These are phyloP conservation scores for Denticeps clupeoides DNA, from an alignment of 2,797 vertebrate species.

Conservation along the genomic window DNA sequence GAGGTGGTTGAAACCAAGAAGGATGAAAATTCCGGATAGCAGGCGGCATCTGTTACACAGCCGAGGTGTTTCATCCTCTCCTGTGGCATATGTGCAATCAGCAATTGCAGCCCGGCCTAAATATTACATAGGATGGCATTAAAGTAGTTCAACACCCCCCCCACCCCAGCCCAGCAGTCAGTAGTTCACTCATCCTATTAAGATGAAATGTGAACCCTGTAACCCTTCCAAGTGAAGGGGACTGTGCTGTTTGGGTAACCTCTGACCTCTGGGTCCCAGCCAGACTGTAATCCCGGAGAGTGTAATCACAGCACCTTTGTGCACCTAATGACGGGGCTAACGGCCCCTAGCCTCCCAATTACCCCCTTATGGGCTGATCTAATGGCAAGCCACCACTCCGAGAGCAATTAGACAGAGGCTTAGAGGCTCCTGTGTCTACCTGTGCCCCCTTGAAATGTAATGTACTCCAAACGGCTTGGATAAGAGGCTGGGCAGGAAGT, in stretches of 20 bases:
- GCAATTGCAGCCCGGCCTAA: not conserved
- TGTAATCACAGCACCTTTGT: conserved; percentile 9
- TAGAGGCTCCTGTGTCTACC: conserved; percentile 1
- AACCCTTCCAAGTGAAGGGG: conserved; percentile 1
- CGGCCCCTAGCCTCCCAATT: conserved; percentile 9
- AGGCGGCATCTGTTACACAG: conserved; percentile 23
- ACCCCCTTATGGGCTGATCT: not conserved
- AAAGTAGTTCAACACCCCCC: not conserved
- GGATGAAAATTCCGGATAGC: conserved; percentile 25
- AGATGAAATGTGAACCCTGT: conserved; percentile 12
- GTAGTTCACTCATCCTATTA: conserved; percentile 7
- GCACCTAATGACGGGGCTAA: conserved; percentile 10
- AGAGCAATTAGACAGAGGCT: conserved; percentile 14
- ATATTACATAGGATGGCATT: conserved; percentile 6
- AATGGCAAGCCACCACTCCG: not conserved
- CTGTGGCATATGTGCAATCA: not conserved
- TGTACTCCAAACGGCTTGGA: no score
- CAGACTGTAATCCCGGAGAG: conserved; percentile 15
- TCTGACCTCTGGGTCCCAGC: conserved; percentile 4
- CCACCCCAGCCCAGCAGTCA: not conserved
- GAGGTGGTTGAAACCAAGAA: conserved; percentile 12
- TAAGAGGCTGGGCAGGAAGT: no score
- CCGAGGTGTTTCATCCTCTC: not conserved
- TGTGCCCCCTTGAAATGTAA: no score
- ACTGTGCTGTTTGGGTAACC: not conserved